phyloP scores from a whole-genome alignment of 2,113 vertebrate species.

The Hucho hucho region DNA sequence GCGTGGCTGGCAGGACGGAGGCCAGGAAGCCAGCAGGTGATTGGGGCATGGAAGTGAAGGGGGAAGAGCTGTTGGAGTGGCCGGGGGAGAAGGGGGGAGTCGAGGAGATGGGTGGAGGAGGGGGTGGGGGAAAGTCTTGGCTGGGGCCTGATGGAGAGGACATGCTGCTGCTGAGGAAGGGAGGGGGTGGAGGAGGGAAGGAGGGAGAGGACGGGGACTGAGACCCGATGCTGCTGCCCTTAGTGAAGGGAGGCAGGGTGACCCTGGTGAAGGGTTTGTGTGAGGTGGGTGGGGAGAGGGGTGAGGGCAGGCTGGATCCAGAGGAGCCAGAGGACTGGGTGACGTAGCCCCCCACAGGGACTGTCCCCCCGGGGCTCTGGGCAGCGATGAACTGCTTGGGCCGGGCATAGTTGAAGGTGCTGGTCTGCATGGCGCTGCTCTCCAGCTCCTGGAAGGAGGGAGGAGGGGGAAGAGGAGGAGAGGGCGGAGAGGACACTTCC shows the following conservation, averaged over 20 bases:
- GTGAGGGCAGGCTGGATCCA: conserved; percentile 86
- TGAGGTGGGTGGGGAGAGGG: conserved; percentile 82
- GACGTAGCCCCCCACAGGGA: conserved; percentile 76
- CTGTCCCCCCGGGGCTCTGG: conserved; percentile 76
- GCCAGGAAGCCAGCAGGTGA: conserved; percentile 92
- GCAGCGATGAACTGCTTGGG: conserved; percentile 99
- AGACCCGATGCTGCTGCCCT: conserved; percentile 63
- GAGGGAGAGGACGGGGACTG: conserved; percentile 85
- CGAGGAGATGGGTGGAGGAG: conserved; percentile 61
- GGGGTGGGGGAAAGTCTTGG: conserved; percentile 68
- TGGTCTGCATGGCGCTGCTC: conserved; percentile 88
- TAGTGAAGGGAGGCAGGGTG: conserved; percentile 70
- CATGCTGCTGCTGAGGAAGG: conserved; percentile 83
- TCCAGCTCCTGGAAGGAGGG: conserved; percentile 89
- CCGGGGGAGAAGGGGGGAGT: conserved; percentile 51
- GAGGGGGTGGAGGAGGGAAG: conserved; percentile 90
- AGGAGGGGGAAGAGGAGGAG: conserved; percentile 88
- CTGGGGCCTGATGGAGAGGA: conserved; percentile 56
- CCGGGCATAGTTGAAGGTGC: conserved; percentile 96
- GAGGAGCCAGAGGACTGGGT: conserved; percentile 88
- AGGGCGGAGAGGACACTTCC: conserved; percentile 69
- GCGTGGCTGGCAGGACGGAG: conserved; percentile 85
- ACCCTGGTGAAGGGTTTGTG: conserved; percentile 81
- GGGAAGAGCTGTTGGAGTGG: conserved; percentile 66
- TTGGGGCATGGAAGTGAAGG: conserved; percentile 67